Evolutionary conservation across 2,113 vertebrate species (phyloP).

Genomic region (Tringa solitaria): DNA sequence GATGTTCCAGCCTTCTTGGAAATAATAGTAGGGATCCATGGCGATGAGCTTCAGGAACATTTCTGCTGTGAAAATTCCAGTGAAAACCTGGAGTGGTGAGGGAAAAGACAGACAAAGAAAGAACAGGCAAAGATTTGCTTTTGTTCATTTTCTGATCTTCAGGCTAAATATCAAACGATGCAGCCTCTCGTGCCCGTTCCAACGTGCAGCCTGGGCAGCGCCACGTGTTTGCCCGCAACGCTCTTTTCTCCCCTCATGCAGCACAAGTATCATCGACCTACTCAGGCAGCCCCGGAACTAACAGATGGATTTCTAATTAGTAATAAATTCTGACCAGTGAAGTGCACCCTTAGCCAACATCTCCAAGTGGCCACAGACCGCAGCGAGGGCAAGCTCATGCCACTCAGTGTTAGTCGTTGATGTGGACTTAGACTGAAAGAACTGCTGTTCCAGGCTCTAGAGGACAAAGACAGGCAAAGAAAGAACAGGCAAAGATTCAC

Average conservation of each 20-base stretch:
- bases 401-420: background rate
- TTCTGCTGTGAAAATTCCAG: conserved; percentile 96
- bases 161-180: background rate
- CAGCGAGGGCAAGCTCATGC: background rate
- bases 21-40: conserved; percentile 99
- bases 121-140: background rate
- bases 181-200: background rate
- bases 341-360: background rate
- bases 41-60: conserved; percentile 98
- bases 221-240: fast-evolving
- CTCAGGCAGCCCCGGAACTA: background rate
- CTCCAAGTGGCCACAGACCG: background rate
- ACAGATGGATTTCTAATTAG: background rate
- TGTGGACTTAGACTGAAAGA: too few species aligned
- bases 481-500: too few species aligned
- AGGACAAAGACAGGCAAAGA: too few species aligned
- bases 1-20: conserved; percentile 98
- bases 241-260: background rate
- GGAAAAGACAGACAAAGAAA: conserved; percentile 14
- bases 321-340: background rate
- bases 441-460: too few species aligned
- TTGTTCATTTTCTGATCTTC: background rate
- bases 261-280: background rate
- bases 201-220: too few species aligned
- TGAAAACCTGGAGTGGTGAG: conserved; percentile 86